A percentile compares a stretch with the other conserved stretches of the same genome.
Conservation (phyloP, 2,113 vertebrate genomes). For the Tiliqua scincoides region DNA sequence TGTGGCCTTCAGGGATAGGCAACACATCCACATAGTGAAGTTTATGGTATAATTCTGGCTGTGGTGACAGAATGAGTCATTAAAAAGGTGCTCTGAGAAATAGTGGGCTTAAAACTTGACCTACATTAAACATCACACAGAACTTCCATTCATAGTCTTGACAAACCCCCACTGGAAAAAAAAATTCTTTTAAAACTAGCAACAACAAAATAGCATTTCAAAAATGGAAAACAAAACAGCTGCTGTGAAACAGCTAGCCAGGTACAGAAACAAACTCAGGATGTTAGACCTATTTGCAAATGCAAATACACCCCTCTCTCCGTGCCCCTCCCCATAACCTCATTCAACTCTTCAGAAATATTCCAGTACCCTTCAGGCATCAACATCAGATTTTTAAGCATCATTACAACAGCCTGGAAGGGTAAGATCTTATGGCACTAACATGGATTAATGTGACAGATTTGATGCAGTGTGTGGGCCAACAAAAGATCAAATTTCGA, state of each 20-base stretch:
- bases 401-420: background rate
- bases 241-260: constrained; percentile 46
- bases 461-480: rapidly evolving
- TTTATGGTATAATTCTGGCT: constrained; percentile 45
- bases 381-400: background rate
- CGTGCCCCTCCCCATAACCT: constrained; percentile 42
- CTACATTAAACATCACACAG: constrained; percentile 51
- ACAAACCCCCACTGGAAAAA: background rate
- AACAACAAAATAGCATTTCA: constrained; percentile 29
- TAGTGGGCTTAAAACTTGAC: constrained; percentile 47
- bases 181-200: background rate
- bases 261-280: constrained; percentile 46
- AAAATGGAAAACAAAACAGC: constrained; percentile 49
- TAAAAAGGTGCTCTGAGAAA: constrained; percentile 52
- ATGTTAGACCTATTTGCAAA: constrained; percentile 46
- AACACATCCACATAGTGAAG: constrained; percentile 61
- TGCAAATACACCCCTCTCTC: constrained; percentile 41
- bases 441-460: no score
- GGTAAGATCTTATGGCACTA: background rate
- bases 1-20: constrained; percentile 56
- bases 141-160: constrained; percentile 56
- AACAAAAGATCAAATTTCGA: constrained; percentile 44
- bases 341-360: constrained; percentile 23
- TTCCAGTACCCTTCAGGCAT: background rate
- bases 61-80: constrained; percentile 59